Percentiles rank a stretch among this genome's conserved stretches.
phyloP scores from a whole-genome alignment of 1,140 invertebrate genomes.

The Aphidius gifuensis region DNA sequence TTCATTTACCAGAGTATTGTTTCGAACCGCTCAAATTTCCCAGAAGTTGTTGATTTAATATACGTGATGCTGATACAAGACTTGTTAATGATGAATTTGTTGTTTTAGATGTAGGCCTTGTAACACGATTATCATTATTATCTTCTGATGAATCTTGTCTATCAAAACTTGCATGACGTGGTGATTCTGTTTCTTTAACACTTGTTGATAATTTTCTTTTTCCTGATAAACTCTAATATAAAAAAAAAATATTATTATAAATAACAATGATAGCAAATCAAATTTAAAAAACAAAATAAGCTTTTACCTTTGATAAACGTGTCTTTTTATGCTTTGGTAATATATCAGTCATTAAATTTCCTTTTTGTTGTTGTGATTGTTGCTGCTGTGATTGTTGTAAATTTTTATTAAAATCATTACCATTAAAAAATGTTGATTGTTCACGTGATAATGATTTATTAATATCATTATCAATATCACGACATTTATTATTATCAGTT shows the following conservation, averaged over 20 bases:
- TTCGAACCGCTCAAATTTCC: constrained; percentile 58
- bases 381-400: constrained; percentile 12
- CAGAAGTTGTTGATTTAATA: constrained; percentile 75
- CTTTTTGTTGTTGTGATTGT: constrained; percentile 33
- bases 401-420: constrained; percentile 47
- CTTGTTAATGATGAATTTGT: constrained; percentile 53
- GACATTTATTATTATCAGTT: constrained; percentile 54
- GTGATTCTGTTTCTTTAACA: not conserved
- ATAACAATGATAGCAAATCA: not conserved
- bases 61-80: constrained; percentile 67
- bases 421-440: constrained; percentile 36
- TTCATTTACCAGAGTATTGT: constrained; percentile 44
- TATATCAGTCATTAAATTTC: constrained; percentile 63
- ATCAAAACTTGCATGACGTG: not conserved
- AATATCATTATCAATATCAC: constrained; percentile 80
- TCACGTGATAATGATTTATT: constrained; percentile 56
- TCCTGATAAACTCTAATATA: constrained; percentile 8
- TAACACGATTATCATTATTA: constrained; percentile 45
- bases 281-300: not conserved
- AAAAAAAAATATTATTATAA: not conserved
- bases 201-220: constrained; percentile 5
- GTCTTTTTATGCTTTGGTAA: constrained; percentile 82
- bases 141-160: constrained; percentile 30
- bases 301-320: constrained; percentile 70
- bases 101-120: constrained; percentile 55